phyloP scores from a whole-genome alignment of 2,113 vertebrate genomes.

The Hassar affinis region DNA sequence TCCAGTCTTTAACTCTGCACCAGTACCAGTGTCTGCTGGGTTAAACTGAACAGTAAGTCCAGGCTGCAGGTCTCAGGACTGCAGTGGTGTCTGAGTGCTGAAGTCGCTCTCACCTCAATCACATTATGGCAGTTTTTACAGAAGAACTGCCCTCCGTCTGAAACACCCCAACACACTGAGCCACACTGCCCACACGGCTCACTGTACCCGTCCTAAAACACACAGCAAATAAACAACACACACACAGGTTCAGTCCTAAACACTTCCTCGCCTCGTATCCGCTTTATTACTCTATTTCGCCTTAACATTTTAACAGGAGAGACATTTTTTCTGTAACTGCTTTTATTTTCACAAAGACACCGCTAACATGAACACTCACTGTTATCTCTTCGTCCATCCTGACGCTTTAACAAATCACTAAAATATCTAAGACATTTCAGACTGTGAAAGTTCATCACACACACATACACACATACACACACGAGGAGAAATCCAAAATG shows the following conservation, averaged over 20 bases:
- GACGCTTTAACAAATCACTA: background rate
- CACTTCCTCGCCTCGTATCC: no score
- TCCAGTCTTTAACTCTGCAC: background rate
- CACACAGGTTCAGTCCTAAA: background rate
- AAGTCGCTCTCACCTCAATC: constrained; percentile 80
- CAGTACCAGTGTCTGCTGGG: background rate
- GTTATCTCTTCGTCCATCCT: constrained; percentile 54
- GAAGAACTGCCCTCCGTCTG: constrained; percentile 85
- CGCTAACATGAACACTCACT: constrained; percentile 43
- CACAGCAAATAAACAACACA: background rate
- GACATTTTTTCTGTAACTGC: no score
- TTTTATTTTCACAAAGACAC: background rate
- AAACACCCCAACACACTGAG: constrained; percentile 84
- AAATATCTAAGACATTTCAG: background rate
- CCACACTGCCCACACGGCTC: constrained; percentile 82
- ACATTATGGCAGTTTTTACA: constrained; percentile 89
- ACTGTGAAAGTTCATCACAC: background rate
- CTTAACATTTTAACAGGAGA: no score
- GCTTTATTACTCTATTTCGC: background rate
- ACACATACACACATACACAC: no score
- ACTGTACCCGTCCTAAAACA: constrained; percentile 74
- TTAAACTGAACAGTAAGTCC: background rate
- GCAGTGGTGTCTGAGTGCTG: background rate
- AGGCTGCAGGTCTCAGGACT: background rate
- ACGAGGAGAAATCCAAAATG: background rate